Base-by-base conservation (phyloP, 2,797 vertebrate genomes). In the Chanos chanos region DNA sequence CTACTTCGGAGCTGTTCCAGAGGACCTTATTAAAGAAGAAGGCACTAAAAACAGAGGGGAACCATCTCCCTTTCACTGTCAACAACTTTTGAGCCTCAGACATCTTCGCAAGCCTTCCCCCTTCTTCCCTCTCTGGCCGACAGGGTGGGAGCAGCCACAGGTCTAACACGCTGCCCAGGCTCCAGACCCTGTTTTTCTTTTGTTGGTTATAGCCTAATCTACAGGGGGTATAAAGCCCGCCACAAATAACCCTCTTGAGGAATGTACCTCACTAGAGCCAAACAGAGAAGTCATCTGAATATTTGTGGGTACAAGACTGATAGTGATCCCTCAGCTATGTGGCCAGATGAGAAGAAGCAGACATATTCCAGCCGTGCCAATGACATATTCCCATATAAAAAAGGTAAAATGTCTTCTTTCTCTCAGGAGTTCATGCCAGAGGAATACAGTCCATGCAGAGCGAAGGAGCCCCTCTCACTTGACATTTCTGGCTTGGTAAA, bases 131-230 rank as follows among this genome's bases (percentile, higher is more conserved):
- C 40, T 43, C 24, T 66, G 77, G 78, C 77, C 77, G 72, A 66
- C 48, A 37, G 37, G 50, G 66, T 24, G 37, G 61, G 37, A 56
- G 40, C 40, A 39, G 49, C 64, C 76, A 77, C 79, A 79, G 72
- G 64, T 86, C 86, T 82, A 80, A 89, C 78, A 81, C 68, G 74
- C 81, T 83, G 79, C 82, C 74, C 79, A 83, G 81, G 83, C 80
- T 82, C 78, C 80, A 83, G 82, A 80, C 80, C 52, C 77, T 81
- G 84, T 87, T 87, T 85, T 83, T 80, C 74, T 79, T 78, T 30
- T 66, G 60, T 78, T 68, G 79, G 78, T 83, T 85, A 84, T 83
- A 86, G 82, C 81, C 85, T 78, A 68, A 81, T 74, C 83, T 73
- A 80, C 68, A 43, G 83, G 85, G 84, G 85, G 79, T 72, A 75